These are phyloP conservation scores for Cephus cinctus DNA, from an alignment of 1,140 invertebrate species.

Conservation along the genomic window DNA sequence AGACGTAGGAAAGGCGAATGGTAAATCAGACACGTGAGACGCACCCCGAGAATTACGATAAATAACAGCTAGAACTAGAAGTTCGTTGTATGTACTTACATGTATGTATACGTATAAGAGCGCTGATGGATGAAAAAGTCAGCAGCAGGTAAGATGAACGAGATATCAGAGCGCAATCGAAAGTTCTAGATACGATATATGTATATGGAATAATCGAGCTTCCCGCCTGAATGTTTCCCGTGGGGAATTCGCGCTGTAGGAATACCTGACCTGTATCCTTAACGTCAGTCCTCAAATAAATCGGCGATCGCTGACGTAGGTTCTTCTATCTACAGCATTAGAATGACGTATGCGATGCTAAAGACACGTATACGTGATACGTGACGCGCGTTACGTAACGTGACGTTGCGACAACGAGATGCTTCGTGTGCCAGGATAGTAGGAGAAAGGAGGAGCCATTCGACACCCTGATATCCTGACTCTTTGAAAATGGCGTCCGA, in stretches of 20 bases:
- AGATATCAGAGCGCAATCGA: too few species aligned
- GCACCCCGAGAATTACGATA: too few species aligned
- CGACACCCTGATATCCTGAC: neutral
- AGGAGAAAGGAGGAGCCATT: slow-evolving; percentile 18
- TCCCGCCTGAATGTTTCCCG: slow-evolving; percentile 17
- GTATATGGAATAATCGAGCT: too few species aligned
- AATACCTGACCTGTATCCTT: slow-evolving; percentile 18
- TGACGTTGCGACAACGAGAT: slow-evolving; percentile 37
- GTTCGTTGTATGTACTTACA: too few species aligned
- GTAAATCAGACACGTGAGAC: too few species aligned
- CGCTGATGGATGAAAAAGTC: too few species aligned
- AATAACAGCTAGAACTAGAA: too few species aligned
- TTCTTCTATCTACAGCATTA: neutral
- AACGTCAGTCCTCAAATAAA: slow-evolving; percentile 9
- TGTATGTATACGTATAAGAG: too few species aligned
- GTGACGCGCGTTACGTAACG: slow-evolving; percentile 12
- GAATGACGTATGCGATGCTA: neutral
- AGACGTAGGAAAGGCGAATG: too few species aligned
- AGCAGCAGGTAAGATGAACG: too few species aligned
- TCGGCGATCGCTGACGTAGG: slow-evolving; percentile 1
- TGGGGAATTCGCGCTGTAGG: slow-evolving; percentile 2
- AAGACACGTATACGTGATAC: slow-evolving; percentile 4
- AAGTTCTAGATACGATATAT: too few species aligned
- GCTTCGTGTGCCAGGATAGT: slow-evolving; percentile 25
- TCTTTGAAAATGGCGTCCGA: neutral